Evolutionary conservation across 2,113 vertebrate species (phyloP).

Genomic region (Nerophis lumbriciformis): DNA sequence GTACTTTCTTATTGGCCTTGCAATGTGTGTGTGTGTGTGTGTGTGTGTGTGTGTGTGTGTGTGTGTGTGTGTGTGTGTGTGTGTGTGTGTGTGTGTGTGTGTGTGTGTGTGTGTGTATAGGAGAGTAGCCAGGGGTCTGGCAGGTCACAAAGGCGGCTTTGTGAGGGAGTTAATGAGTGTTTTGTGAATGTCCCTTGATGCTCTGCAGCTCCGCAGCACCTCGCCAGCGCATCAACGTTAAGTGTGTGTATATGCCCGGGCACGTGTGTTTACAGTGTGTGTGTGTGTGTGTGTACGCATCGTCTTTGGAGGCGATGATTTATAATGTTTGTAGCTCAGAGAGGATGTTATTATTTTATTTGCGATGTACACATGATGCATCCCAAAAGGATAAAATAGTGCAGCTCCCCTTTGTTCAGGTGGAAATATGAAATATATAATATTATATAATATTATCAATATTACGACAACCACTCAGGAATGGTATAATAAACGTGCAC

Average conservation of each 20-base stretch:
- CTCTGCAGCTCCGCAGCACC: conserved; percentile 62
- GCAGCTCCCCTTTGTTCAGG: conserved; percentile 95
- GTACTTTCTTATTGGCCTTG: conserved; percentile 39
- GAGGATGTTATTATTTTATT: conserved; percentile 14
- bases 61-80: conserved; percentile 33
- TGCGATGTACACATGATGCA: conserved; percentile 12
- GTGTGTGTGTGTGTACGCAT: conserved; percentile 46
- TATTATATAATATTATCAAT: conserved; percentile 79
- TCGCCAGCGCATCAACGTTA: conserved; percentile 55
- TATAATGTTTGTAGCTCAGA: conserved; percentile 63
- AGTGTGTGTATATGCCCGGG: conserved; percentile 28
- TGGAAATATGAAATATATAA: conserved; percentile 99
- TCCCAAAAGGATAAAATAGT: conserved; percentile 49
- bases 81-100: conserved; percentile 17
- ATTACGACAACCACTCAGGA: no score
- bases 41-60: conserved; percentile 16
- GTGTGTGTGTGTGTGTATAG: not conserved
- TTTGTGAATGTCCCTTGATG: conserved; percentile 67
- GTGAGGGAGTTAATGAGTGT: conserved; percentile 70
- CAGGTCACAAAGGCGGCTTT: conserved; percentile 71
- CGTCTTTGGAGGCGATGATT: conserved; percentile 65
- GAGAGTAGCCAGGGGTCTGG: conserved; percentile 50
- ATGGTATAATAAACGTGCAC: conserved; percentile 45
- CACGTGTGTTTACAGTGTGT: conserved; percentile 28
- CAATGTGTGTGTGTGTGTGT: conserved; percentile 7